These are phyloP conservation scores for Gavia stellata DNA, from an alignment of 2,113 vertebrate species.

Conservation along the genomic window DNA sequence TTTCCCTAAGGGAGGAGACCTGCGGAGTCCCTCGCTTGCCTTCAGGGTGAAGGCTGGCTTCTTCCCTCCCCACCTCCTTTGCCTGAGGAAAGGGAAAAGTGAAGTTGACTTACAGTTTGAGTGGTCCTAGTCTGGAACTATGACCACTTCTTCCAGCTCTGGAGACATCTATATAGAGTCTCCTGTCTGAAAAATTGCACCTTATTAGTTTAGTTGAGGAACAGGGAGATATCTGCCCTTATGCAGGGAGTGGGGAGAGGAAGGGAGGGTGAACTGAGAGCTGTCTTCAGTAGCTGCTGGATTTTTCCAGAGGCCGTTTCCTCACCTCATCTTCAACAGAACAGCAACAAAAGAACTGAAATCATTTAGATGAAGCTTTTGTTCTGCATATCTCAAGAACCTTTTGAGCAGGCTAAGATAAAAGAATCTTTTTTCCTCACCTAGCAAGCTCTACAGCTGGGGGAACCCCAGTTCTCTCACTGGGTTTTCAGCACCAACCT, in stretches of 20 bases:
- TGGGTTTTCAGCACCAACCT: not conserved
- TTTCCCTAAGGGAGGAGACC: not conserved
- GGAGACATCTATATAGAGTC: not conserved
- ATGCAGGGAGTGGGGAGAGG: not conserved
- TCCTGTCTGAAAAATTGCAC: slow-evolving; percentile 49
- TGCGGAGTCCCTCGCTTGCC: accelerated
- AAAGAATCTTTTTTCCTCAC: not conserved
- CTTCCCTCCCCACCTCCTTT: not conserved
- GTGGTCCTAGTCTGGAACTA: not conserved
- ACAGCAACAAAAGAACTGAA: not conserved
- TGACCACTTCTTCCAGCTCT: not conserved
- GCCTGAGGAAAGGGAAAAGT: not conserved
- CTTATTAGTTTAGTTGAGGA: slow-evolving; percentile 51
- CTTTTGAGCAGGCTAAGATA: not conserved
- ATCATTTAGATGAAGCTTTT: not conserved
- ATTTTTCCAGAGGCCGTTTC: not conserved
- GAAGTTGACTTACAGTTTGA: not conserved
- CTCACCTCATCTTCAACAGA: not conserved
- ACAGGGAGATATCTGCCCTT: not conserved
- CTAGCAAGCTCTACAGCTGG: not conserved
- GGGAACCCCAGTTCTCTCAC: not conserved
- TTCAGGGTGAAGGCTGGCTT: not conserved
- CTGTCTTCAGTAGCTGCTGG: not conserved
- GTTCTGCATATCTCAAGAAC: not conserved
- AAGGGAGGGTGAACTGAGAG: not conserved